phyloP scores from a whole-genome alignment of 2,797 vertebrate genomes.

The Paramormyrops hopkinsi region DNA sequence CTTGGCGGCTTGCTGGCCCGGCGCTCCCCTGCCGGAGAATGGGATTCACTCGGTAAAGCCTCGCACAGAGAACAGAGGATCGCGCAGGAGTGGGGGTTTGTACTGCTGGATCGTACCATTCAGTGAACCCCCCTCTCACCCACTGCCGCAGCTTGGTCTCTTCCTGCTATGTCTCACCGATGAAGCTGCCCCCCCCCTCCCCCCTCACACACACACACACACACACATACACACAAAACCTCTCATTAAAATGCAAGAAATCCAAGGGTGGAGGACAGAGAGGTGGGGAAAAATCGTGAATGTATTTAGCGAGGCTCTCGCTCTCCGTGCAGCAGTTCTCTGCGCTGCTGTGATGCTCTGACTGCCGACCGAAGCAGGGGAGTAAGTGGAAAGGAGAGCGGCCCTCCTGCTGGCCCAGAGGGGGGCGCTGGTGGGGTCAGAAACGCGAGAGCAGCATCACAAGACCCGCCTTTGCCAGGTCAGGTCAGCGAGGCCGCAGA shows the following conservation, averaged over 20 bases:
- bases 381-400: background rate
- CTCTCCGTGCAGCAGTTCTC: background rate
- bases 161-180: conserved; percentile 46
- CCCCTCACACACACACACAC: background rate
- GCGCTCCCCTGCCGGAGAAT: conserved; percentile 46
- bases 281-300: conserved; percentile 20
- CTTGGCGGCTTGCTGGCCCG: background rate
- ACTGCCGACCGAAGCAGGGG: background rate
- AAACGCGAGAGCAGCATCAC: background rate
- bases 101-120: conserved; percentile 52
- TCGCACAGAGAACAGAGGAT: conserved; percentile 60
- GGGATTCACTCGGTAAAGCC: conserved; percentile 61
- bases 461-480: background rate
- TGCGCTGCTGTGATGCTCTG: background rate
- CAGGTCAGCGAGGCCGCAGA: background rate
- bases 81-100: conserved; percentile 62
- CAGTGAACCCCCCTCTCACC: conserved; percentile 27
- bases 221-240: conserved; percentile 37
- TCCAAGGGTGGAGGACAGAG: conserved; percentile 61
- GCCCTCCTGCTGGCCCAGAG: background rate
- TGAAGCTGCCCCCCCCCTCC: conserved; percentile 45
- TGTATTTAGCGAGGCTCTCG: background rate
- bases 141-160: conserved; percentile 51
- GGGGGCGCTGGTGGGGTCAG: background rate
- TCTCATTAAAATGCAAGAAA: conserved; percentile 68